A percentile compares a stretch with the other conserved stretches of the same genome.
These are phyloP conservation scores for Caenorhabditis afra DNA, from an alignment of 2,888 invertebrate genomes.

Conservation along the genomic window DNA sequence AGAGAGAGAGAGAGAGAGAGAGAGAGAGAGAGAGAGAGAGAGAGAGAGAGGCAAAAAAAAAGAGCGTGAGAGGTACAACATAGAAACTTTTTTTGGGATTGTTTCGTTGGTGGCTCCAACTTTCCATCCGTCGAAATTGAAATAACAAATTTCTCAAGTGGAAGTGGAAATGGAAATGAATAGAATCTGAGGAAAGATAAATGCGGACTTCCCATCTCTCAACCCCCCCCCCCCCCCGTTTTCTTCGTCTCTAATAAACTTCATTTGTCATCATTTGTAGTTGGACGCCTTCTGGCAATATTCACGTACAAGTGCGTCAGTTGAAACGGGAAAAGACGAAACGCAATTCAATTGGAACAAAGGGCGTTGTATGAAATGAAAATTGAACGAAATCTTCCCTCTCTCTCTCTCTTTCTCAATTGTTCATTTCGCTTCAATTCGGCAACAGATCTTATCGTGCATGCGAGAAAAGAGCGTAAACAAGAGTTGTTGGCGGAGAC, in stretches of 20 bases:
- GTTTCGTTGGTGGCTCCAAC: no score
- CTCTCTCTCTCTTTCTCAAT: neutral
- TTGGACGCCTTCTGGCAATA: conserved; percentile 39
- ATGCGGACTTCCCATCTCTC: no score
- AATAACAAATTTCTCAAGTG: no score
- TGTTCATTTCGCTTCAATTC: conserved; percentile 22
- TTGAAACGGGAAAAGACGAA: neutral
- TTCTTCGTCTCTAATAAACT: conserved; percentile 32
- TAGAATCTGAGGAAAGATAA: neutral
- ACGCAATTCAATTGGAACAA: neutral
- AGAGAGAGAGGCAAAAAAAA: no score
- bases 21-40: no score
- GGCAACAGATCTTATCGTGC: conserved; percentile 41
- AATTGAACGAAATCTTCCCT: conserved; percentile 17
- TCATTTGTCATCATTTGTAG: conserved; percentile 53
- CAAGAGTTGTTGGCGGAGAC: conserved; percentile 29
- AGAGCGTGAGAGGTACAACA: no score
- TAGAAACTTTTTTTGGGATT: no score
- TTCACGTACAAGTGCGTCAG: conserved; percentile 31
- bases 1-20: no score
- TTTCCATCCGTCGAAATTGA: no score
- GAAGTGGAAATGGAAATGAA: neutral
- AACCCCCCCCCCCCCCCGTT: neutral
- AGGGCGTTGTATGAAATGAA: conserved; percentile 19
- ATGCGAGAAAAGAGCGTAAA: conserved; percentile 24